Percentiles rank a stretch among this genome's conserved stretches.
These are phyloP conservation scores for Meteorus sp. DNA, from an alignment of 1,140 invertebrate species.

Conservation along the genomic window DNA sequence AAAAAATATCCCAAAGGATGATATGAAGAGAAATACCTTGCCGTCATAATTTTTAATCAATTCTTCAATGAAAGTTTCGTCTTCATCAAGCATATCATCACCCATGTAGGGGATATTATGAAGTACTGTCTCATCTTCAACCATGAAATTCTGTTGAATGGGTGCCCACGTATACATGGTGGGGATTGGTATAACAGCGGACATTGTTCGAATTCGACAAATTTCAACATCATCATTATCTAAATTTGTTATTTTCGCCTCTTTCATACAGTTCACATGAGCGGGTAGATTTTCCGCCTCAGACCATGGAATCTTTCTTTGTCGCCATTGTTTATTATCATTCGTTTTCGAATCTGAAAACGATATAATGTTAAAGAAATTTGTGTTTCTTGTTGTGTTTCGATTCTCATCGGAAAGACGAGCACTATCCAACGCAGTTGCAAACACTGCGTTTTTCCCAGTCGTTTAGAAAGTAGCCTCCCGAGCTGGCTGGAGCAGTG, in stretches of 20 bases:
- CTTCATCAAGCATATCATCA: conserved; percentile 92
- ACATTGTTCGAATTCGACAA: conserved; percentile 79
- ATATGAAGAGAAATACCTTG: conserved; percentile 66
- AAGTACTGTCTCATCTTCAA: conserved; percentile 96
- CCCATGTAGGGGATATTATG: conserved; percentile 99
- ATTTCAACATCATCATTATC: conserved; percentile 65
- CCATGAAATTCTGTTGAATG: conserved; percentile 97
- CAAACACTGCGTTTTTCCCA: no score
- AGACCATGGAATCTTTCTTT: conserved; percentile 70
- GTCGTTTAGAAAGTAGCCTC: no score
- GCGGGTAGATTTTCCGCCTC: conserved; percentile 69
- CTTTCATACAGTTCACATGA: conserved; percentile 81
- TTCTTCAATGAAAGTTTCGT: conserved; percentile 96
- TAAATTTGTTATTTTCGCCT: conserved; percentile 72
- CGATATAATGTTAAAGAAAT: no score
- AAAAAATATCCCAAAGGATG: background rate
- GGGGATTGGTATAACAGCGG: conserved; percentile 88
- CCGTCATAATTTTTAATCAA: conserved; percentile 98
- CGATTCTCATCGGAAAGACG: no score
- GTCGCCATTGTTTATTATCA: conserved; percentile 66
- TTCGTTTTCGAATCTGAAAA: conserved; percentile 43
- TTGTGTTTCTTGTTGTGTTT: no score
- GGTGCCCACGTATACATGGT: conserved; percentile 98
- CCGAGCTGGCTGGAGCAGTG: no score
- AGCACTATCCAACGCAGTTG: no score